A percentile compares a stretch with the other conserved stretches of the same genome.
phyloP scores from a whole-genome alignment of 2,888 invertebrate genomes.

The Liodrosophila aerea region DNA sequence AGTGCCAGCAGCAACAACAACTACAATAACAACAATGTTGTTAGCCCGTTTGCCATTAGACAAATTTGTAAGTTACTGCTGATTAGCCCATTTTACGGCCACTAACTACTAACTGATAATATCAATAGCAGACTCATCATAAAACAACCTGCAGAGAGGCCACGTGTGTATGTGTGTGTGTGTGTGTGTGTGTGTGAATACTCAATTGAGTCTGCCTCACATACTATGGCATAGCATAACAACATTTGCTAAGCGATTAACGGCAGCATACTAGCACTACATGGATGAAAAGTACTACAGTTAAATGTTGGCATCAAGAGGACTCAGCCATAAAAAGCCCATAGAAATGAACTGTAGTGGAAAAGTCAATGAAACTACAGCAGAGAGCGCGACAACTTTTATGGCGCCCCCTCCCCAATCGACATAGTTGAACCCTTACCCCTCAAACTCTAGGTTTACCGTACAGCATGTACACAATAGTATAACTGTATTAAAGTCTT shows the following conservation, averaged over 20 bases:
- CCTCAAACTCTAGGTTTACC: background rate
- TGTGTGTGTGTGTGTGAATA: too few relatives aligned
- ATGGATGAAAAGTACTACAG: background rate
- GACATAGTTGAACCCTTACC: too few relatives aligned
- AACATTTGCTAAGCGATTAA: background rate
- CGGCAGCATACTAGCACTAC: background rate
- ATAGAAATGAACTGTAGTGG: slow-evolving; percentile 58
- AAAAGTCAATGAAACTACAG: slow-evolving; percentile 61
- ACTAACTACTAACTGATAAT: slow-evolving; percentile 38
- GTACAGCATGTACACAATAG: background rate
- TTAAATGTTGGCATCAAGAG: background rate
- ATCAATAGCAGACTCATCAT: slow-evolving; percentile 11
- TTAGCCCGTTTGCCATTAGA: slow-evolving; percentile 20
- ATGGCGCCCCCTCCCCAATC: slow-evolving; percentile 29
- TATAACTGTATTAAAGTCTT: too few relatives aligned
- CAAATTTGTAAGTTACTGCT: slow-evolving; percentile 25
- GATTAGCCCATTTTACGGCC: background rate
- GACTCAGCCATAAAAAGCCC: slow-evolving; percentile 45
- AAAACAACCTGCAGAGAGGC: too few relatives aligned
- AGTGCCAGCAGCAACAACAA: slow-evolving; percentile 29
- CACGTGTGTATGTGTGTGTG: too few relatives aligned
- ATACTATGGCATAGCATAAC: background rate
- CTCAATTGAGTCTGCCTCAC: too few relatives aligned
- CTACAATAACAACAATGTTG: slow-evolving; percentile 28
- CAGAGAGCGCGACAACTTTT: slow-evolving; percentile 46